Percentiles rank a stretch among this genome's conserved stretches.
These are phyloP conservation scores for Cyrtodaria siliqua DNA, from an alignment of 2,888 invertebrate genomes.

Conservation along the genomic window DNA sequence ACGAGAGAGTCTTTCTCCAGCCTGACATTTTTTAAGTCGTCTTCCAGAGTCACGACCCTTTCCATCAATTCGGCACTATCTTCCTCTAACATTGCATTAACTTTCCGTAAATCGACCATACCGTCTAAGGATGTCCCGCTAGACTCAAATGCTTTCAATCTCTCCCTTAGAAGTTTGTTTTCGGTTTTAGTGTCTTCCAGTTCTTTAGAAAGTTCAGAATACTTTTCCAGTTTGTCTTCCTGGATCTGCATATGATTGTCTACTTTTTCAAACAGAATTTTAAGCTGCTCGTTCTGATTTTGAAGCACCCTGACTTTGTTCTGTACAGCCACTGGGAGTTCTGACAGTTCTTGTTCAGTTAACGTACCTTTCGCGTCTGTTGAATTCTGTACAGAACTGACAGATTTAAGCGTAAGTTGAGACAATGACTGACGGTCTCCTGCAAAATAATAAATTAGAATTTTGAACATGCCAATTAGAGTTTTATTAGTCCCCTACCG, in stretches of 20 bases:
- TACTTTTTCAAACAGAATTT: constrained; percentile 46
- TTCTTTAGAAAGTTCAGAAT: constrained; percentile 18
- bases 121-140: constrained; percentile 22
- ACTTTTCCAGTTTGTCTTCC: constrained; percentile 33
- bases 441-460: no score
- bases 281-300: constrained; percentile 56
- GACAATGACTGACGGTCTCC: no score
- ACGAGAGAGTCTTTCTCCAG: constrained; percentile 77
- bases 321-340: constrained; percentile 6
- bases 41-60: constrained; percentile 69
- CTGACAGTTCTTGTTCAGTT: no score
- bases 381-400: no score
- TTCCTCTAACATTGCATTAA: constrained; percentile 39
- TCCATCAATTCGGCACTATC: constrained; percentile 73
- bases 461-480: no score
- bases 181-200: constrained; percentile 39
- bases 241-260: constrained; percentile 53
- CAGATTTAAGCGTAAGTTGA: no score
- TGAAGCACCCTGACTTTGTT: constrained; percentile 16
- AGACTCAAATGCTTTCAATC: constrained; percentile 46
- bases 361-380: no score
- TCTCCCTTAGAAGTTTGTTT: constrained; percentile 53
- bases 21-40: constrained; percentile 66
- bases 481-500: no score
- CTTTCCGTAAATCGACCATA: constrained; percentile 31